phyloP scores from a whole-genome alignment of 1,140 invertebrate genomes.

The Dreissena rostriformis region DNA sequence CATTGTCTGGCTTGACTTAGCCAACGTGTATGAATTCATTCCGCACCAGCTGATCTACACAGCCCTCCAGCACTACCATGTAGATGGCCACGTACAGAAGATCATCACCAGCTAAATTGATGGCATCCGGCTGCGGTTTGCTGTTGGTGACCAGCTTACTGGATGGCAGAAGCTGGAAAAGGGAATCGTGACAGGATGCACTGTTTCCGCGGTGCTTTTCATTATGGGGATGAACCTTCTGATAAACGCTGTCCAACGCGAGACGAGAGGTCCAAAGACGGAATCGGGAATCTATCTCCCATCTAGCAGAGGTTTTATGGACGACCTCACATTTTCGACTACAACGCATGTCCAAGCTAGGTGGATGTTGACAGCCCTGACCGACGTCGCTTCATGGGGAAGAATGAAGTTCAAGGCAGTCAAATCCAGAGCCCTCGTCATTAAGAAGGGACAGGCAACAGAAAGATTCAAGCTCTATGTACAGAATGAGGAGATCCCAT shows the following conservation, averaged over 20 bases:
- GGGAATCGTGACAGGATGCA: constrained; percentile 47
- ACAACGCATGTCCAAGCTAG: constrained; percentile 51
- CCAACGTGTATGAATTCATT: constrained; percentile 57
- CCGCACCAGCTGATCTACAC: constrained; percentile 50
- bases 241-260: constrained; percentile 22
- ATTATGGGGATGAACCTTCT: constrained; percentile 40
- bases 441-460: constrained; percentile 18
- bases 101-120: constrained; percentile 13
- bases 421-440: constrained; percentile 21
- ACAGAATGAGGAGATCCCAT: constrained; percentile 29
- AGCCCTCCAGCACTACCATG: constrained; percentile 43
- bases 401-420: constrained; percentile 29
- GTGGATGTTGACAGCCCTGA: constrained; percentile 52
- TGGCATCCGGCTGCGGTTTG: constrained; percentile 25
- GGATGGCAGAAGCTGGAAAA: constrained; percentile 40
- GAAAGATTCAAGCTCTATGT: constrained; percentile 17
- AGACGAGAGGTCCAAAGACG: constrained; percentile 37
- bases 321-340: constrained; percentile 50
- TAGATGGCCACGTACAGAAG: constrained; percentile 17
- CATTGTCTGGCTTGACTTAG: constrained; percentile 60
- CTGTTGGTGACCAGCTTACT: constrained; percentile 22
- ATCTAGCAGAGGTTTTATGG: constrained; percentile 52
- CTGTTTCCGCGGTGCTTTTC: constrained; percentile 37
- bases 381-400: constrained; percentile 28
- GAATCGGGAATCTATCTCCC: constrained; percentile 9